Conservation (phyloP, 2,888 invertebrate genomes). For the Heliconius erato region DNA sequence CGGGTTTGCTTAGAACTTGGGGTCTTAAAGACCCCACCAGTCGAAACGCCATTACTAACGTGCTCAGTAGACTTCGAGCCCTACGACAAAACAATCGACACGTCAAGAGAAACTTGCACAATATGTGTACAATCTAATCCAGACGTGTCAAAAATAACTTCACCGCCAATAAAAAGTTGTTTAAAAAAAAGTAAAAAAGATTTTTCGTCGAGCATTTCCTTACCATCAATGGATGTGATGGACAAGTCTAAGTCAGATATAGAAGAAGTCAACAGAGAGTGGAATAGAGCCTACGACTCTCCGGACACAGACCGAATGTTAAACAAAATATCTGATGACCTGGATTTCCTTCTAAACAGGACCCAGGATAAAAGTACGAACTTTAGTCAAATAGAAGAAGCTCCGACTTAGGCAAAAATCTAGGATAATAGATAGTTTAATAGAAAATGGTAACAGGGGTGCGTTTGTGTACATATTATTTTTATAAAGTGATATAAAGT, state of each 20-base stretch:
- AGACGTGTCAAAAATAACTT: conserved; percentile 72
- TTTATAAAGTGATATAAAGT: background rate
- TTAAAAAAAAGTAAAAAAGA: conserved; percentile 72
- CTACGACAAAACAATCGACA: conserved; percentile 69
- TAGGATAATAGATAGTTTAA: conserved; percentile 54
- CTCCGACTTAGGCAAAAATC: conserved; percentile 68
- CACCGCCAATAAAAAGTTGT: conserved; percentile 81
- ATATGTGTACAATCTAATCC: conserved; percentile 78
- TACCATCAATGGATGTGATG: conserved; percentile 72
- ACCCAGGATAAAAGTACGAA: conserved; percentile 70
- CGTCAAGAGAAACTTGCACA: conserved; percentile 72
- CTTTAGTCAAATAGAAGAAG: conserved; percentile 74
- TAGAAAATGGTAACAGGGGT: conserved; percentile 71
- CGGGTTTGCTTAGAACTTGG: conserved; percentile 86
- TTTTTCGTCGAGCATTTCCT: conserved; percentile 70
- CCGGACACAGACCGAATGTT: conserved; percentile 88
- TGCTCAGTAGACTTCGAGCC: conserved; percentile 75
- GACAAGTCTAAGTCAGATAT: conserved; percentile 70
- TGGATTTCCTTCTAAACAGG: conserved; percentile 92
- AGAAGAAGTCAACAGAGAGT: conserved; percentile 74
- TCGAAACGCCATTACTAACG: conserved; percentile 64
- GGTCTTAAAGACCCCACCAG: conserved; percentile 63
- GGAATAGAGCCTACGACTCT: conserved; percentile 74
- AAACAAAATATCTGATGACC: conserved; percentile 92
- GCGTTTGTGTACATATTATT: conserved; percentile 58